Evolutionary conservation across 2,888 invertebrate genomes (phyloP), one percentile per base, ranked within the genome.

Genomic region (Corythucha ciliata): DNA sequence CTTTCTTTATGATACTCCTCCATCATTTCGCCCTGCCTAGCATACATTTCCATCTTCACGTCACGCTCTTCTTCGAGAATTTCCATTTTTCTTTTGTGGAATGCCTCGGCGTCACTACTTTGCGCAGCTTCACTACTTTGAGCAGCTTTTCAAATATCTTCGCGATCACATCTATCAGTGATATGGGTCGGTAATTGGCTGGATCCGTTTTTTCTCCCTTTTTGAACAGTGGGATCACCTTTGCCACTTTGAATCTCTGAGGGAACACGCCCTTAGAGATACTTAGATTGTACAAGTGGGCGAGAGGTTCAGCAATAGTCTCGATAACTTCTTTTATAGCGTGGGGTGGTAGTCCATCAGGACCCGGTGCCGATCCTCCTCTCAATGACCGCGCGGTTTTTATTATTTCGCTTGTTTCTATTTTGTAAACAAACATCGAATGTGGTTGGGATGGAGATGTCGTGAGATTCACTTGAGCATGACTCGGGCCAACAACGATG

Each of bases 181-280:
- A 42, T 21, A 42, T 42, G 4, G 26, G 42, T 7, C 27, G 25
- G 14, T 26, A 42, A n/a, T 42, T 42, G 6, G 26, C 42, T 2
- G 42, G 42, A 26, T 42, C 42, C 2, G 26, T 4, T 26, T 25
- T 42, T 3, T 2, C 3, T 6, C 42, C 25, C 24, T 42, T 42
- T 14, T 42, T 42, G 42, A 42, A 42, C 4, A 42, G 42, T 4
- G 42, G 42, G 4, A 42, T 29, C 4, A 42, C 42, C 18, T 42
- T 42, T 4, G 42, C 26, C 2, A 42, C 2, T 42, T 26, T 42
- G 26, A 42, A 42, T 10, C 4, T 42, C 24, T 42, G 25, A 4
- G 42, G 27, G 12, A 26, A 26, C 8, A 26, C 14, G 12, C 42
- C 42, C n/a, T 3, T 26, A 16, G 5, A 6, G 2, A 42, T 26